Percentiles rank a stretch among this genome's conserved stretches.
Evolutionary conservation across 2,888 invertebrate species (phyloP).

Genomic region (Apeira syringaria): DNA sequence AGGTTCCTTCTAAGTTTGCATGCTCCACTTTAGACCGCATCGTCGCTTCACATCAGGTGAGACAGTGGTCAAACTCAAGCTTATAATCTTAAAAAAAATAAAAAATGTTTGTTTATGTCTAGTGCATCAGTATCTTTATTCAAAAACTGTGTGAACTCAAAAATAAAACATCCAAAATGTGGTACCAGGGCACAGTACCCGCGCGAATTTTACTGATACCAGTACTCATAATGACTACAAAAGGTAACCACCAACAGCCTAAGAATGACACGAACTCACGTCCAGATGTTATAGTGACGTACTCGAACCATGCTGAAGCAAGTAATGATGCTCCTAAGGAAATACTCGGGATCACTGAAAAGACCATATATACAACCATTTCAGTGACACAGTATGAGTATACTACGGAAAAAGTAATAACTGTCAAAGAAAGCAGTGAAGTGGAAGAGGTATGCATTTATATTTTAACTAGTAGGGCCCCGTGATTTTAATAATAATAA

Average conservation of each 20-base stretch:
- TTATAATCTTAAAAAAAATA: too few relatives aligned
- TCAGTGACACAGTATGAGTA: too few relatives aligned
- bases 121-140: too few relatives aligned
- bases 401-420: not conserved
- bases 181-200: conserved; percentile 20
- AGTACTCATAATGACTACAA: conserved; percentile 20
- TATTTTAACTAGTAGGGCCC: too few relatives aligned
- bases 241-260: conserved; percentile 15
- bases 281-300: conserved; percentile 46
- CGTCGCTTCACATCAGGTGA: too few relatives aligned
- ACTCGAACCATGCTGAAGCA: conserved; percentile 48
- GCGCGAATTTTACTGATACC: conserved; percentile 25
- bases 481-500: too few relatives aligned
- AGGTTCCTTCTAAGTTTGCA: too few relatives aligned
- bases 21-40: too few relatives aligned
- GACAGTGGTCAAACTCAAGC: too few relatives aligned
- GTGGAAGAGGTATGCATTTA: not conserved
- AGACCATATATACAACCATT: not conserved
- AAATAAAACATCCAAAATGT: too few relatives aligned
- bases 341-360: not conserved
- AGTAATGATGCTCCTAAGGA: not conserved
- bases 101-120: too few relatives aligned
- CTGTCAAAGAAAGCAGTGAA: not conserved
- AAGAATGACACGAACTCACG: conserved; percentile 20
- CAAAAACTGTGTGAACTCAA: too few relatives aligned